These are phyloP conservation scores for Agonopterix heracliana DNA, from an alignment of 2,888 invertebrate species.

Conservation along the genomic window DNA sequence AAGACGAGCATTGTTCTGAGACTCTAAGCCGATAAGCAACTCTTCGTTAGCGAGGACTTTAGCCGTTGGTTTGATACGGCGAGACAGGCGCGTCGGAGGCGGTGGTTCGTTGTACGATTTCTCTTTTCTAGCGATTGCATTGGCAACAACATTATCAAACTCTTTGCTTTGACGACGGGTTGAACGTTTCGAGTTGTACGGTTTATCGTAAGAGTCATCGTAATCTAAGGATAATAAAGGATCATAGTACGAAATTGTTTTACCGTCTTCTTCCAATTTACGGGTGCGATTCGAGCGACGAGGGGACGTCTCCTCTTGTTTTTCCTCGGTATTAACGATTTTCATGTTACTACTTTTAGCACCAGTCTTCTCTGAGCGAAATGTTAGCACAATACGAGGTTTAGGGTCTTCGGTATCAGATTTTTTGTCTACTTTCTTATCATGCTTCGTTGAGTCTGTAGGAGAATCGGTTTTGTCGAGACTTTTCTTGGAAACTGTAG, in stretches of 20 bases:
- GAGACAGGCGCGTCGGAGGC: conserved; percentile 44
- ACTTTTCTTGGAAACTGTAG: conserved; percentile 44
- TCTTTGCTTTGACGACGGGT: conserved; percentile 80
- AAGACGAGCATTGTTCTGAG: conserved; percentile 73
- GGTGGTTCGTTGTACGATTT: conserved; percentile 78
- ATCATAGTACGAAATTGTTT: too few species aligned
- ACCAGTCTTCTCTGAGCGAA: conserved; percentile 77
- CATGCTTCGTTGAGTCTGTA: conserved; percentile 39
- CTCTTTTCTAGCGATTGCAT: conserved; percentile 83
- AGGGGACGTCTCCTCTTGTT: conserved; percentile 53
- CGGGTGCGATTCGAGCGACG: conserved; percentile 51
- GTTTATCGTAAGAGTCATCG: conserved; percentile 30
- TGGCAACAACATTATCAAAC: conserved; percentile 79
- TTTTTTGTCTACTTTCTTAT: conserved; percentile 44
- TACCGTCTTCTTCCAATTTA: conserved; percentile 38
- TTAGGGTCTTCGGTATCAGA: conserved; percentile 59
- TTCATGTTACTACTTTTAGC: conserved; percentile 71
- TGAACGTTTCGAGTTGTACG: conserved; percentile 75
- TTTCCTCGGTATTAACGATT: conserved; percentile 65
- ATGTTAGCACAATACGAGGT: conserved; percentile 78
- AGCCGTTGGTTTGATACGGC: conserved; percentile 80
- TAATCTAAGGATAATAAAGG: conserved; percentile 41
- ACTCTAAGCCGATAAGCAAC: conserved; percentile 73
- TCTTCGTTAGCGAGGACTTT: conserved; percentile 81
- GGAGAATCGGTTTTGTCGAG: conserved; percentile 36